phyloP scores from a whole-genome alignment of 1,140 invertebrate genomes.

The Megathymus violae region DNA sequence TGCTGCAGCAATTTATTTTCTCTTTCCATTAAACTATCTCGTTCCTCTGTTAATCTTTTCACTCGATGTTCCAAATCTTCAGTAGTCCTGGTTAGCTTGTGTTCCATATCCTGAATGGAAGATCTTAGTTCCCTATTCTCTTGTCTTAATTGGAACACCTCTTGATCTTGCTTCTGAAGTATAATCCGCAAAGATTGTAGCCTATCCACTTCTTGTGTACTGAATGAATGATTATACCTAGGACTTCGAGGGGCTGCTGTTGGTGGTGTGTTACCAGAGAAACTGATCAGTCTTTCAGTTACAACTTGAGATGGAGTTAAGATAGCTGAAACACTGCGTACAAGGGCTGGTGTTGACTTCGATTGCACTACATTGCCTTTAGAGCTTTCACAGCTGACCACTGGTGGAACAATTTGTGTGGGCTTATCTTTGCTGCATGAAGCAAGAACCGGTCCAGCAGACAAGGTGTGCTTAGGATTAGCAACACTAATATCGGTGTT shows the following conservation, averaged over 20 bases:
- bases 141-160: constrained; percentile 63
- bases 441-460: constrained; percentile 49
- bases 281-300: constrained; percentile 68
- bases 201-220: constrained; percentile 58
- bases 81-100: constrained; percentile 49
- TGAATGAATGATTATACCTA: constrained; percentile 44
- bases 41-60: constrained; percentile 67
- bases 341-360: constrained; percentile 54
- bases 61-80: constrained; percentile 64
- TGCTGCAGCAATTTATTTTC: constrained; percentile 68
- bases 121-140: constrained; percentile 69
- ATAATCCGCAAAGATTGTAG: constrained; percentile 64
- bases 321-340: constrained; percentile 73
- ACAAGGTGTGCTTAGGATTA: constrained; percentile 56
- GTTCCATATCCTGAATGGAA: constrained; percentile 61
- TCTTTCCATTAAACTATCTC: constrained; percentile 52
- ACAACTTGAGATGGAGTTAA: constrained; percentile 65
- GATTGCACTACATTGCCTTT: constrained; percentile 41
- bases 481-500: constrained; percentile 54
- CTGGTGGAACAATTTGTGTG: constrained; percentile 70
- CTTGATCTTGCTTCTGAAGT: constrained; percentile 73
- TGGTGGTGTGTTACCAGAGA: constrained; percentile 66
- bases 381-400: constrained; percentile 53
- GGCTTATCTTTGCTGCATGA: constrained; percentile 61
- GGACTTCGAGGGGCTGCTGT: constrained; percentile 64